phyloP scores from a whole-genome alignment of 1,140 invertebrate species.

The Homalodisca vitripennis region DNA sequence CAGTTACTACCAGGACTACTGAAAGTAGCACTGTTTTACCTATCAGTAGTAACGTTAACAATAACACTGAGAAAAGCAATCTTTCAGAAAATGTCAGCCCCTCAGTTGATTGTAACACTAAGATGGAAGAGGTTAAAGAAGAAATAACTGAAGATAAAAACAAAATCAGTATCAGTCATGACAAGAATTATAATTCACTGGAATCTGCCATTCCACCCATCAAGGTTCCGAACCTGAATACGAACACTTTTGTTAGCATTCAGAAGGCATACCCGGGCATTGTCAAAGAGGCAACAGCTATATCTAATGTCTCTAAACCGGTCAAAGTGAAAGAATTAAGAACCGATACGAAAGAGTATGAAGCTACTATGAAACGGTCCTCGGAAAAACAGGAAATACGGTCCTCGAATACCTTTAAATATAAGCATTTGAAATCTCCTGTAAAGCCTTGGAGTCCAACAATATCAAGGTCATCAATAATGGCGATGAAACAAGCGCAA shows the following conservation, averaged over 20 bases:
- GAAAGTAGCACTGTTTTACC: too few relatives aligned
- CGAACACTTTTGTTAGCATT: neutral
- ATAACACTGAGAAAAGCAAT: too few relatives aligned
- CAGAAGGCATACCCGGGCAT: constrained; percentile 29
- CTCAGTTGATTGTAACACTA: too few relatives aligned
- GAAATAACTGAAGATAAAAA: too few relatives aligned
- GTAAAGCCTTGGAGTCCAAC: constrained; percentile 61
- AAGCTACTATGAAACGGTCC: constrained; percentile 6
- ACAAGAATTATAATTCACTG: too few relatives aligned
- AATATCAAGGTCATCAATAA: constrained; percentile 53
- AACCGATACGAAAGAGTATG: neutral
- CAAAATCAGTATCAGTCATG: too few relatives aligned
- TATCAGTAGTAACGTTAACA: too few relatives aligned
- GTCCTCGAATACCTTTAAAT: constrained; percentile 46
- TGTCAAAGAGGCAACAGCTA: constrained; percentile 2
- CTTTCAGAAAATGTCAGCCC: too few relatives aligned
- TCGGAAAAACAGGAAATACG: constrained; percentile 30
- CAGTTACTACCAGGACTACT: too few relatives aligned
- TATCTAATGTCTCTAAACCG: neutral
- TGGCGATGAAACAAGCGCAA: constrained; percentile 48
- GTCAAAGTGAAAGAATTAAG: neutral
- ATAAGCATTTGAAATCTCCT: constrained; percentile 57
- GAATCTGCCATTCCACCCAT: too few relatives aligned
- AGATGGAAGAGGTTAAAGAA: too few relatives aligned
- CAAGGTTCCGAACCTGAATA: too few relatives aligned